A percentile compares a stretch with the other conserved stretches of the same genome.
Evolutionary conservation across 2,113 vertebrate genomes (phyloP).

Genomic region (Leptobrachium leishanense): DNA sequence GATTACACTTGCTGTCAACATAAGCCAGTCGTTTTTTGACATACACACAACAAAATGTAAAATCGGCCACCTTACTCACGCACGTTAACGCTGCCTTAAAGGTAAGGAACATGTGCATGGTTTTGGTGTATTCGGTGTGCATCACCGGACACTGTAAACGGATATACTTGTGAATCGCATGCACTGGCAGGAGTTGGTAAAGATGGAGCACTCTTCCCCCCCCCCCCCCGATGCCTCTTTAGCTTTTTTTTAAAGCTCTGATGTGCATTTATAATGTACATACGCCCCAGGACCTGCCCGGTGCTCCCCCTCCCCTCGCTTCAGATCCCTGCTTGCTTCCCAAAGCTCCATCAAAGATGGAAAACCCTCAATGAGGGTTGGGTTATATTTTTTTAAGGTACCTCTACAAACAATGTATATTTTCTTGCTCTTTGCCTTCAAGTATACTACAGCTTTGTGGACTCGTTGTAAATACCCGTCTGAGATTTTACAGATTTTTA

Average conservation of each 20-base stretch:
- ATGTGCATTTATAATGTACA: conserved; percentile 6
- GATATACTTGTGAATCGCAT: conserved; percentile 3
- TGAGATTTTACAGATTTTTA: too few relatives aligned
- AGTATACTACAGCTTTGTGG: conserved; percentile 21
- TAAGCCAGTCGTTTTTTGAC: not conserved
- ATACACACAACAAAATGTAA: not conserved
- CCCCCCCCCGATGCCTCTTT: not conserved
- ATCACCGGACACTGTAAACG: not conserved
- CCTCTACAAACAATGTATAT: not conserved
- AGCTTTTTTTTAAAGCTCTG: not conserved
- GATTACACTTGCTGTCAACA: not conserved
- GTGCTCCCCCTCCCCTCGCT: not conserved
- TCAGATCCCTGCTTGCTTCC: conserved; percentile 13
- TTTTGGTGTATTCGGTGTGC: not conserved
- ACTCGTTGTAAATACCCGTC: conserved; percentile 2
- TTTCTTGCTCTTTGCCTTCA: not conserved
- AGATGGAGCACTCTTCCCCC: not conserved
- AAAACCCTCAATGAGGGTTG: conserved; percentile 41
- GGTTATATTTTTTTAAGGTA: conserved; percentile 20
- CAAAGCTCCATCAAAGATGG: conserved; percentile 9
- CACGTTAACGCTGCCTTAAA: not conserved
- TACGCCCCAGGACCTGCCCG: not conserved
- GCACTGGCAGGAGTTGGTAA: not conserved
- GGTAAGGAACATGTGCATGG: not conserved
- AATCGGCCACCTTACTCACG: conserved; percentile 4